Evolutionary conservation across 2,797 vertebrate species (phyloP).

Genomic region (Tenualosa thibaudeaui): DNA sequence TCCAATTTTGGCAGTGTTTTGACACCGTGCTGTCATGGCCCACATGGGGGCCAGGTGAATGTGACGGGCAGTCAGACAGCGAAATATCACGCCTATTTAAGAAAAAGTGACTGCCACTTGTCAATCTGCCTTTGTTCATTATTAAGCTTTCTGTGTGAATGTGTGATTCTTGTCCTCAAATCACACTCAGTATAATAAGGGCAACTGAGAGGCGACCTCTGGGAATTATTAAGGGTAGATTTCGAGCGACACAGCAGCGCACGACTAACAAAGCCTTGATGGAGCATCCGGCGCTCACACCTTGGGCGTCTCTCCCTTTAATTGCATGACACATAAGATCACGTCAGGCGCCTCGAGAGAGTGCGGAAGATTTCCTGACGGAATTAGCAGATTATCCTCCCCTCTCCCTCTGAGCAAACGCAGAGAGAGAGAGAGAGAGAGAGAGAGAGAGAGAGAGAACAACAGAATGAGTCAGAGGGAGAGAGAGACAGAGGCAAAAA

Average conservation of each 20-base stretch:
- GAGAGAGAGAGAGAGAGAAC: background rate
- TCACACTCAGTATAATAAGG: background rate
- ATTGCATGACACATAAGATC: conserved; percentile 22
- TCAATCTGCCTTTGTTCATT: background rate
- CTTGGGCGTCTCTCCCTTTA: conserved; percentile 13
- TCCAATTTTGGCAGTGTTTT: background rate
- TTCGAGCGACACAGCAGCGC: background rate
- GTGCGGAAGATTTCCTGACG: conserved; percentile 21
- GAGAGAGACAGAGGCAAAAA: background rate
- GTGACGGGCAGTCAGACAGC: background rate
- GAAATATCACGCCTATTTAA: background rate
- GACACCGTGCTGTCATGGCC: background rate
- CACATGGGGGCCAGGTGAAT: background rate
- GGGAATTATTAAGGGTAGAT: conserved; percentile 1
- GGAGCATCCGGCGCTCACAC: conserved; percentile 14
- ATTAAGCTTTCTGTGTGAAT: background rate
- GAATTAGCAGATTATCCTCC: conserved; percentile 27
- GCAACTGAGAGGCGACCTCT: background rate
- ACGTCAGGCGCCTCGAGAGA: conserved; percentile 11
- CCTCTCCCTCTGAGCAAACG: background rate
- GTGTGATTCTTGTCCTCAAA: background rate
- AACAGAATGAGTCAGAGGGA: background rate
- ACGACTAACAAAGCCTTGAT: background rate
- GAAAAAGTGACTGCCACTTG: background rate
- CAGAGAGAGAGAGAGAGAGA: background rate